A percentile compares a stretch with the other conserved stretches of the same genome.
These are phyloP conservation scores for Florisuga fusca DNA, from an alignment of 2,797 vertebrate species.

Conservation along the genomic window DNA sequence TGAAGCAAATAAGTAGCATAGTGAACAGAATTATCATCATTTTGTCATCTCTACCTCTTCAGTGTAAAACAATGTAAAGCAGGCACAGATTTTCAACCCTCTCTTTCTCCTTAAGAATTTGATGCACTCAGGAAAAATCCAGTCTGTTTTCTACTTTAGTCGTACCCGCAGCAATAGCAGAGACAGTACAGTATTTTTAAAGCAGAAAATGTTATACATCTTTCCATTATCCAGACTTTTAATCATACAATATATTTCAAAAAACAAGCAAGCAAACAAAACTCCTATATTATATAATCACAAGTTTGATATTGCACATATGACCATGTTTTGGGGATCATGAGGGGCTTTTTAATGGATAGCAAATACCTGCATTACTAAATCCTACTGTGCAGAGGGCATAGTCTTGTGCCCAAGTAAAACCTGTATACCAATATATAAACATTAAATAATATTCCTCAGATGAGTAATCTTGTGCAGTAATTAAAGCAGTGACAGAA, in stretches of 20 bases:
- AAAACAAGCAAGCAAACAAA: neutral
- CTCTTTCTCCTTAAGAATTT: slow-evolving; percentile 7
- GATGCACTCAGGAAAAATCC: neutral
- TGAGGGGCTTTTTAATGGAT: neutral
- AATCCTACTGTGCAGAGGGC: neutral
- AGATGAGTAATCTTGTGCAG: neutral
- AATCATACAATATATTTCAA: neutral
- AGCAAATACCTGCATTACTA: neutral
- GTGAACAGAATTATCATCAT: neutral
- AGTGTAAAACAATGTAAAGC: neutral
- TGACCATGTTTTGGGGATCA: neutral
- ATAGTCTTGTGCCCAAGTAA: neutral
- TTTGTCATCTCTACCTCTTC: neutral
- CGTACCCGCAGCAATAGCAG: neutral
- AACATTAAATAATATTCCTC: neutral
- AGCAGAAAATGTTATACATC: neutral
- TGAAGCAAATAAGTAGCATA: neutral
- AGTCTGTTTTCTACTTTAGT: neutral
- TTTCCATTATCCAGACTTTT: neutral
- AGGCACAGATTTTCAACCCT: neutral
- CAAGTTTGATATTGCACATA: accelerated
- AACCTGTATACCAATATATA: neutral
- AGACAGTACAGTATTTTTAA: neutral
- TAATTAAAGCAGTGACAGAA: neutral
- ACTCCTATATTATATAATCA: neutral